These are phyloP conservation scores for Melolontha melolontha DNA, from an alignment of 2,888 invertebrate species.

Conservation along the genomic window DNA sequence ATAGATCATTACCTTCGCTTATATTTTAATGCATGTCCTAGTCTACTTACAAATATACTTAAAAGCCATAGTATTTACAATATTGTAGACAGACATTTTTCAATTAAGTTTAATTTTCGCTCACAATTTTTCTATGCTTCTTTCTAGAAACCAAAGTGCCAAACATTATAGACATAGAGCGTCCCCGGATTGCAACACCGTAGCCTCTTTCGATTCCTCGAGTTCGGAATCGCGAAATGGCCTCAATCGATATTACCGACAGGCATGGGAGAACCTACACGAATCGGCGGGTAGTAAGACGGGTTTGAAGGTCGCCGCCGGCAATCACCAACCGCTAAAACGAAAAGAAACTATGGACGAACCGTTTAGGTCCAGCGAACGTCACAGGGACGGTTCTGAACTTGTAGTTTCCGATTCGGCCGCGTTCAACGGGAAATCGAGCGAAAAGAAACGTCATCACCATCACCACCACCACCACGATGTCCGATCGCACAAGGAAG, in stretches of 20 bases:
- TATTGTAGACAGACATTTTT: no score
- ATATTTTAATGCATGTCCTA: no score
- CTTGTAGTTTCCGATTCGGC: constrained; percentile 76
- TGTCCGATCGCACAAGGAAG: constrained; percentile 68
- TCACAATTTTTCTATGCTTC: constrained; percentile 22
- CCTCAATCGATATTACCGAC: constrained; percentile 88
- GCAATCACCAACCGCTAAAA: constrained; percentile 71
- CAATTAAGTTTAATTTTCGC: not conserved
- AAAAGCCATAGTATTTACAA: no score
- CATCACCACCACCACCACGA: constrained; percentile 83
- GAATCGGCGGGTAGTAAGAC: constrained; percentile 78
- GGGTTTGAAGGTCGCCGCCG: constrained; percentile 50
- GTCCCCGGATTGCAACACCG: constrained; percentile 91
- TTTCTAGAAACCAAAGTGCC: constrained; percentile 79
- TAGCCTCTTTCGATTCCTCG: constrained; percentile 89
- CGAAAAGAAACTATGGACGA: constrained; percentile 81
- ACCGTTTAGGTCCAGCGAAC: constrained; percentile 66
- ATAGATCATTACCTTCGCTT: no score
- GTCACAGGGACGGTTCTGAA: constrained; percentile 77
- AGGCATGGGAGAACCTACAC: constrained; percentile 94
- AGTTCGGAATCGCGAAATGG: constrained; percentile 75
- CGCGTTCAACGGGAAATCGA: constrained; percentile 62
- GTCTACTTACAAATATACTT: no score
- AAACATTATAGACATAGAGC: constrained; percentile 91
- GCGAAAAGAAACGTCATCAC: constrained; percentile 76